Conservation (phyloP, 2,888 invertebrate genomes). For the Lasius fuliginosus region DNA sequence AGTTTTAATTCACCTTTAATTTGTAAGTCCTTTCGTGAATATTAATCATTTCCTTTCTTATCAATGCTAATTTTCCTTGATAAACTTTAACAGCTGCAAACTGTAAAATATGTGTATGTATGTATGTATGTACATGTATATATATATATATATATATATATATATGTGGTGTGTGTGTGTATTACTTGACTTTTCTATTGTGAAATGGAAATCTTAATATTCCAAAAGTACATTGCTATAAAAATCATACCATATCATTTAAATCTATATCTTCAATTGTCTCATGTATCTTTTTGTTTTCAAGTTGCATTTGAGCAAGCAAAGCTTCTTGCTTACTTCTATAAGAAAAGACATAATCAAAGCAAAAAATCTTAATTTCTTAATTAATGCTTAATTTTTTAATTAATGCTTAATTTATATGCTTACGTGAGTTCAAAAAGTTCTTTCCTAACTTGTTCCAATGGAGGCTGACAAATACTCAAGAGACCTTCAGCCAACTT, state of each 20-base stretch:
- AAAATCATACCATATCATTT: constrained; percentile 84
- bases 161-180: not conserved
- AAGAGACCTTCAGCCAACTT: constrained; percentile 84
- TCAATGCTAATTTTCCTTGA: constrained; percentile 84
- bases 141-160: too few relatives aligned
- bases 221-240: not conserved
- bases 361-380: not conserved
- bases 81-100: constrained; percentile 85
- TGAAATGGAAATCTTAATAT: not conserved
- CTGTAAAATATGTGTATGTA: constrained; percentile 72
- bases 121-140: too few relatives aligned
- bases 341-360: constrained; percentile 51
- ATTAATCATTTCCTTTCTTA: constrained; percentile 86
- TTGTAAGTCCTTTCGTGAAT: constrained; percentile 86
- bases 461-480: constrained; percentile 82
- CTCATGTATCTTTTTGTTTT: constrained; percentile 82
- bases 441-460: constrained; percentile 84
- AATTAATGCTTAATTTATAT: constrained; percentile 31
- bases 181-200: not conserved
- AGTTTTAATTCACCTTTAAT: constrained; percentile 83
- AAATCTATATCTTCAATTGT: constrained; percentile 80
- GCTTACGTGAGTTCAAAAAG: constrained; percentile 86
- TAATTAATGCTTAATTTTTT: constrained; percentile 4
- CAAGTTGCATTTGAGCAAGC: constrained; percentile 81
- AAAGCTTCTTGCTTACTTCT: constrained; percentile 83